Percentiles rank a stretch among this genome's conserved stretches.
These are phyloP conservation scores for Pardalotus punctatus DNA, from an alignment of 2,113 vertebrate genomes.

Conservation along the genomic window DNA sequence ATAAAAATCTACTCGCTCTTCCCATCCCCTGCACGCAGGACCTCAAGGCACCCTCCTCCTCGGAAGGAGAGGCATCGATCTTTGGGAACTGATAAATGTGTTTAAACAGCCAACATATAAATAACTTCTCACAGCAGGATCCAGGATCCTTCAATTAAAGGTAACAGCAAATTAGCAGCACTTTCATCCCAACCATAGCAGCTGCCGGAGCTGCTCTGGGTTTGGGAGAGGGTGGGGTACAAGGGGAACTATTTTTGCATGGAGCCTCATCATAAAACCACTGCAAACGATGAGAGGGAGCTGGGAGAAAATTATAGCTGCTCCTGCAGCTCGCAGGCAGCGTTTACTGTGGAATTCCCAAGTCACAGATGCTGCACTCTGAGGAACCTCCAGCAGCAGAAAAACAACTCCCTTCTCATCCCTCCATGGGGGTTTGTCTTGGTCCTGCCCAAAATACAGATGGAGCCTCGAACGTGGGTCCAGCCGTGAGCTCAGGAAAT, in stretches of 20 bases:
- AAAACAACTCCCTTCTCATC: no score
- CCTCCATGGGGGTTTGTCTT: fast-evolving
- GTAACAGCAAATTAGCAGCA: background rate
- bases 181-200: background rate
- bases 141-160: background rate
- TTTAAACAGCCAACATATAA: background rate
- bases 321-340: background rate
- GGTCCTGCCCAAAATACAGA: background rate
- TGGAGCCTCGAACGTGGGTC: background rate
- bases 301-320: background rate
- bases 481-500: background rate
- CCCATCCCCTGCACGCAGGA: background rate
- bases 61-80: background rate
- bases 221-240: background rate
- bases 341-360: background rate
- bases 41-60: background rate
- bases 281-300: background rate
- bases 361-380: background rate
- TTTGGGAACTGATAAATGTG: background rate
- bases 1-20: background rate
- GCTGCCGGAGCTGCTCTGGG: background rate
- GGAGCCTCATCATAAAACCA: background rate
- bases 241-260: background rate
- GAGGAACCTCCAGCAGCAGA: background rate
- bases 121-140: background rate